Percentiles rank a stretch among this genome's conserved stretches.
Conservation (phyloP, 2,113 vertebrate genomes). For the Hipposideros armiger region DNA sequence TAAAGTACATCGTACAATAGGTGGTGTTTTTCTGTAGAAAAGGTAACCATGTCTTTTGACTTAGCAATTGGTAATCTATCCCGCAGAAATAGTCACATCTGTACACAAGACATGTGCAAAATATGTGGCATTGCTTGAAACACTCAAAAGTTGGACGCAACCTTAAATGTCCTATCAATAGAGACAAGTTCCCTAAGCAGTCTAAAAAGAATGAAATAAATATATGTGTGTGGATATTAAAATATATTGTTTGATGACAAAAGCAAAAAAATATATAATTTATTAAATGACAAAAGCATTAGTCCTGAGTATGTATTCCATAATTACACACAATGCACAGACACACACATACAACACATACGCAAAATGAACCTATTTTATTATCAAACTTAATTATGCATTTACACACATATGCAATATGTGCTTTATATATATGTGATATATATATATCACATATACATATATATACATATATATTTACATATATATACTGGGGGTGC, state of each 20-base stretch:
- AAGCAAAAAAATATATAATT: neutral
- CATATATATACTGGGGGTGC: no score
- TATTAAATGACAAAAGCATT: neutral
- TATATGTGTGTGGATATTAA: neutral
- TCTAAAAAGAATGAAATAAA: neutral
- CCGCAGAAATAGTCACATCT: neutral
- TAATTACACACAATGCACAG: neutral
- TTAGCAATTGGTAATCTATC: neutral
- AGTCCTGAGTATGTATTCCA: neutral
- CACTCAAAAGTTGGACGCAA: neutral
- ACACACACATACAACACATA: neutral
- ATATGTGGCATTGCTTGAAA: neutral
- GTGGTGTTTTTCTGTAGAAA: neutral
- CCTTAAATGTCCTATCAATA: neutral
- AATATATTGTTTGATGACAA: constrained; percentile 2
- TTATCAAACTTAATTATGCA: neutral
- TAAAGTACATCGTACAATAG: neutral
- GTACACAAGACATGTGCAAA: neutral
- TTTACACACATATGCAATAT: neutral
- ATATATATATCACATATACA: no score
- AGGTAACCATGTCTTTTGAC: neutral
- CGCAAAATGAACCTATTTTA: neutral
- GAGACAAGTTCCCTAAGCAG: neutral
- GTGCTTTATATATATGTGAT: neutral
- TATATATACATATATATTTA: no score